These are phyloP conservation scores for Machimus rusticus DNA, from an alignment of 2,888 invertebrate genomes.

Conservation along the genomic window DNA sequence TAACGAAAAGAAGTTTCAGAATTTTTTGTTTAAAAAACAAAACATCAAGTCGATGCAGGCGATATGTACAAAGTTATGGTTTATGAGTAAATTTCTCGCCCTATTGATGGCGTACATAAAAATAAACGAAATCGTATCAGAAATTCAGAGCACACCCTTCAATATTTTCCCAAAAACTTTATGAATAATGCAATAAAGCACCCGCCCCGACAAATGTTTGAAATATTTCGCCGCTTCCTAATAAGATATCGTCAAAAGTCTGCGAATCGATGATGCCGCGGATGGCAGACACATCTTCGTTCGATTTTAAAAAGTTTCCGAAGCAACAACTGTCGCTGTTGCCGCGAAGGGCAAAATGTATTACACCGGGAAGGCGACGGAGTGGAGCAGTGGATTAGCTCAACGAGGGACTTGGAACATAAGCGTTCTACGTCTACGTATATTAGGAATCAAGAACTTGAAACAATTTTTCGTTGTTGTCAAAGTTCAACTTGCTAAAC, in stretches of 20 bases:
- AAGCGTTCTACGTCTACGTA: not conserved
- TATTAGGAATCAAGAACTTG: conserved; percentile 28
- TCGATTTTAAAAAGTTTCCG: conserved; percentile 33
- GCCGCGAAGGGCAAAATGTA: not conserved
- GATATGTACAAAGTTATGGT: not conserved
- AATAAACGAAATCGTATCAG: conserved; percentile 17
- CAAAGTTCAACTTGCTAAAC: conserved; percentile 30
- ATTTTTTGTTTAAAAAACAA: not conserved
- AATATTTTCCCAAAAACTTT: conserved; percentile 39
- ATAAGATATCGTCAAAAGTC: conserved; percentile 37
- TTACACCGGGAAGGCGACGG: not conserved
- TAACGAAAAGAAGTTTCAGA: not conserved
- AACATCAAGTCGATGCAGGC: not conserved
- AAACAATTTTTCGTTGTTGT: conserved; percentile 21
- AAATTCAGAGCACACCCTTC: conserved; percentile 41
- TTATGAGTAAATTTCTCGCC: conserved; percentile 24
- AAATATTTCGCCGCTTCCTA: conserved; percentile 28
- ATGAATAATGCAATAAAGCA: conserved; percentile 42
- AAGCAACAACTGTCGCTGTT: conserved; percentile 33
- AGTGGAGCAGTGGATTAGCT: not conserved
- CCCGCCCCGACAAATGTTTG: conserved; percentile 30
- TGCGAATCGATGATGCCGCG: conserved; percentile 35
- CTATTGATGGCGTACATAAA: conserved; percentile 18
- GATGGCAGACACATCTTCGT: conserved; percentile 34
- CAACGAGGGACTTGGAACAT: not conserved